phyloP scores from a whole-genome alignment of 2,113 vertebrate species.

The Pampusana beccarii region DNA sequence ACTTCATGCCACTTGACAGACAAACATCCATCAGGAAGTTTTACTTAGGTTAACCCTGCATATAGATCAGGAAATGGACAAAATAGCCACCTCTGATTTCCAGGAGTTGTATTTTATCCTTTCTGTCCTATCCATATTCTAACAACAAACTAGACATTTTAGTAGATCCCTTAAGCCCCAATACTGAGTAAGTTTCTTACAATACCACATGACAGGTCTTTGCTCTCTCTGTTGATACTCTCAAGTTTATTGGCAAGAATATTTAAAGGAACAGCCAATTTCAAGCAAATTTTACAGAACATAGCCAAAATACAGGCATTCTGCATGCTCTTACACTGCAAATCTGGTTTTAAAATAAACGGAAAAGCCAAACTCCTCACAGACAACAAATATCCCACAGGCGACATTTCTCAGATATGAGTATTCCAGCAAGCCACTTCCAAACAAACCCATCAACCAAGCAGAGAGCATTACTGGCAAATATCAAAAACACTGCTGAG shows the following conservation, averaged over 20 bases:
- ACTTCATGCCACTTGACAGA: not conserved
- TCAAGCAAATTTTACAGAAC: not conserved
- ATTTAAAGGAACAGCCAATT: not conserved
- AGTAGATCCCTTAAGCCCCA: not conserved
- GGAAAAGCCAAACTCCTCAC: not conserved
- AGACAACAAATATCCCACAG: not conserved
- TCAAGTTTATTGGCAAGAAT: not conserved
- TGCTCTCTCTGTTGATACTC: not conserved
- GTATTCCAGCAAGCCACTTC: not conserved
- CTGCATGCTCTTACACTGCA: not conserved
- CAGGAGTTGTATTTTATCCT: not conserved
- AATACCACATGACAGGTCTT: not conserved
- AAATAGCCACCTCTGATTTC: not conserved
- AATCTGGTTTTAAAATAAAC: not conserved
- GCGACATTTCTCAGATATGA: not conserved
- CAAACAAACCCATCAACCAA: not conserved
- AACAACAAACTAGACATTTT: not conserved
- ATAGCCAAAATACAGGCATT: not conserved
- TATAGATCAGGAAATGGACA: not conserved
- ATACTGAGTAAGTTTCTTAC: not conserved
- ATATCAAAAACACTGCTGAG: not conserved
- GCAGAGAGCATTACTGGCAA: not conserved
- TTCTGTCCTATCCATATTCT: not conserved
- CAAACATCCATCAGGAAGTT: not conserved
- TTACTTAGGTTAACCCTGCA: not conserved